Base-by-base conservation (phyloP, 2,113 vertebrate species). In the Entomyzon cyanotis region DNA sequence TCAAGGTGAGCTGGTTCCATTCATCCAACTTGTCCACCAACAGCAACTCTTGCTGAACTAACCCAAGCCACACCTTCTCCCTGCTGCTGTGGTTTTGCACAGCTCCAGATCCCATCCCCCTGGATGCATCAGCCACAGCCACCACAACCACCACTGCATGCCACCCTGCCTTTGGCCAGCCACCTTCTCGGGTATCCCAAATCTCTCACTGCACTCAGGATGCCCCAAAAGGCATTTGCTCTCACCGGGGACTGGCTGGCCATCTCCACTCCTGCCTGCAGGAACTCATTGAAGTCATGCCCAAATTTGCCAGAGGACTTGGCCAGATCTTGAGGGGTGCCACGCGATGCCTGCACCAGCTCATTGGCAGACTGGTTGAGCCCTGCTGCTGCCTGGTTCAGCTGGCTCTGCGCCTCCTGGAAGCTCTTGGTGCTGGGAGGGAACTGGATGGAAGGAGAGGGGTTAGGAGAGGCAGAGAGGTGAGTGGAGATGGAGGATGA, bases 321-420 rank as follows among this genome's bases (percentile, higher is more conserved):
- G 90, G 99, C 98, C 94, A 99, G 95, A 94, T 99, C 99, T 97
- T 99, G 99, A 17, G 99, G 99, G 55, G 99, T 99, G 49, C 99
- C 99, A 21, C 99, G 98, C 0, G 99, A 99, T 0, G 99, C 98
- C 96, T 99, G 99, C 31, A 99, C 99, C 90, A 99, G 98, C 94
- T 99, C 99, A 2, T 99, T 99, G 94, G 99, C 99, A 0, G 99
- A 99, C 94, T 99, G 99, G 96, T 99, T 99, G 69, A 99, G 98
- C 33, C 99, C 98, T 0, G 98, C 99, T 0, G 99, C 99, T 0
- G 99, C 99, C 93, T 97, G 97, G 74, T 99, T 99, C 85, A 99
- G 97, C 47, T 99, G 98, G 79, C 98, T 97, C 97, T 99, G 99
- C 0, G 98, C 98, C 96, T 99, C 99, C 90, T 99, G 99, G 98